Evolutionary conservation across 2,113 vertebrate species (phyloP), one percentile per base, ranked within the genome.

Genomic region (Sander lucioperca): DNA sequence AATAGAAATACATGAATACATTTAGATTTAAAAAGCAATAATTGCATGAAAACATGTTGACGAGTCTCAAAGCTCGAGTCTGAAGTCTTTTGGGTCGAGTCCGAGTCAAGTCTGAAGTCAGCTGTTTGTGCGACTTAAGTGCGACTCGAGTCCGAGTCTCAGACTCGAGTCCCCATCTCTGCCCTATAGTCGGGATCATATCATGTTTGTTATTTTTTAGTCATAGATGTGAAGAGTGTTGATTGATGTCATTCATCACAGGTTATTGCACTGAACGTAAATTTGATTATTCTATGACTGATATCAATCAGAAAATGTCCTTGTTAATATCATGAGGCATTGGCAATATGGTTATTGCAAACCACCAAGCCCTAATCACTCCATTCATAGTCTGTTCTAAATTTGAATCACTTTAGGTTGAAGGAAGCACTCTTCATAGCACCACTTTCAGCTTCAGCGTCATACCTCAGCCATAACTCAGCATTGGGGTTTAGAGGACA

Each of bases 401-500:
- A 74, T 51, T 21, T 6, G 1, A 57, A 18, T 45, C 21, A 18
- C 39, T n/a, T 39, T 16, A 56, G n/a, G 13, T 43, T 58, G 23
- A 14, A 58, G 69, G 48, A 2, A 33, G 27, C 23, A 5, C 61
- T 19, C 54, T 19, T 61, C 23, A 11, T 15, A 23, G 27, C 66
- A 11, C 5, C n/a, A 47, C 47, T 27, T 54, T 71, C 16, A 47
- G 56, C 50, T 51, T 1, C 7, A 39, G 53, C 54, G 9, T 63
- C 7, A 33, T 9, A 19, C 13, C 39, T 43, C 9, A 43, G 39
- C 10, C 19, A n/a, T 30, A 69, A 19, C 61, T 48, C 50, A 10
- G 36, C 36, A 9, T 11, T 56, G n/a, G 21, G 15, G 53, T 39
- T 76, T 27, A 74, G 48, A 73, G 62, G 30, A 82, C 25, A 5